phyloP scores from a whole-genome alignment of 92 coral and sea anemone species.

The Paramuricea clavata region DNA sequence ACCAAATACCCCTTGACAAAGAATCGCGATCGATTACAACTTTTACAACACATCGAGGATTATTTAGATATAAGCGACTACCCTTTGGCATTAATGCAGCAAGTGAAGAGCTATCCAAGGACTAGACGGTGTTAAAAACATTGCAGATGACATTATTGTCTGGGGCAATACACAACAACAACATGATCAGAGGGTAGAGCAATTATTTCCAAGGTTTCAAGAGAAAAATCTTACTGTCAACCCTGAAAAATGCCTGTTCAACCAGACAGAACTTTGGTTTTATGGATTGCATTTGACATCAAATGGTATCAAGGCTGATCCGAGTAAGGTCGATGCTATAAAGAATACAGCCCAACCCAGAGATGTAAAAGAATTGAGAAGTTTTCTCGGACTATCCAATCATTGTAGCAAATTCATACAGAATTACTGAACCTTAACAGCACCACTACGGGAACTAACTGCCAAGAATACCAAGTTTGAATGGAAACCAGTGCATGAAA shows the following conservation, averaged over 20 bases:
- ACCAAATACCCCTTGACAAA: constrained; percentile 42
- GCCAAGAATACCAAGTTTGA: constrained; percentile 26
- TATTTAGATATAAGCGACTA: constrained; percentile 3
- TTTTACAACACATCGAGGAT: constrained; percentile 21
- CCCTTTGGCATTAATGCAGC: constrained; percentile 41
- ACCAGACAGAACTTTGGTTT: constrained; percentile 50
- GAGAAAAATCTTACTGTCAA: constrained; percentile 40
- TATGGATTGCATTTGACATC: constrained; percentile 19
- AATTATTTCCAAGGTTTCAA: constrained; percentile 41
- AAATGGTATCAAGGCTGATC: constrained; percentile 39
- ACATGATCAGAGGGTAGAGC: constrained; percentile 31
- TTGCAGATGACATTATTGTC: constrained; percentile 42
- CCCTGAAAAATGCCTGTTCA: constrained; percentile 31
- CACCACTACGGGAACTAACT: constrained; percentile 11
- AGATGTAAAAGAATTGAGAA: constrained; percentile 24
- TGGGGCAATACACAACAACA: constrained; percentile 32
- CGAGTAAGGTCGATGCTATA: neutral
- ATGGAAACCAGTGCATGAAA: constrained; percentile 47
- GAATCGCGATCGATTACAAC: constrained; percentile 36
- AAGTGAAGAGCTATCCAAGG: constrained; percentile 36
- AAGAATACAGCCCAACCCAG: constrained; percentile 5
- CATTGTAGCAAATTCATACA: neutral
- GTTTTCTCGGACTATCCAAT: constrained; percentile 31
- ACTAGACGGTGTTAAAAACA: constrained; percentile 22
- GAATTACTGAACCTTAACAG: constrained; percentile 4